Evolutionary conservation across 2,113 vertebrate species (phyloP).

Genomic region (Laticauda colubrina): DNA sequence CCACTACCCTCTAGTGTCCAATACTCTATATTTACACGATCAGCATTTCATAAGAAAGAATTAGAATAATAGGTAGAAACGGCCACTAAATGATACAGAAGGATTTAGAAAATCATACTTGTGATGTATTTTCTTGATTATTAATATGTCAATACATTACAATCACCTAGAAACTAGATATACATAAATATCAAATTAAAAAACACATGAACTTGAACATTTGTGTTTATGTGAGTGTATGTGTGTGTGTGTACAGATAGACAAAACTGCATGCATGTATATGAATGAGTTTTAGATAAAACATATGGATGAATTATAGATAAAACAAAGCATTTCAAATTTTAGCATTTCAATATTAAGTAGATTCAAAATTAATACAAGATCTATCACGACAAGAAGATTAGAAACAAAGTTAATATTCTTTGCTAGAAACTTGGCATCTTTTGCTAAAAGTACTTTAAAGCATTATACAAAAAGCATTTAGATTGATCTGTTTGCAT

Average conservation of each 20-base stretch:
- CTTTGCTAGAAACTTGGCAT: neutral
- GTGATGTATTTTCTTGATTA: neutral
- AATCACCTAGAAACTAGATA: neutral
- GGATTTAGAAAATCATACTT: neutral
- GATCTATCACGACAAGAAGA: neutral
- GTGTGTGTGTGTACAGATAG: neutral
- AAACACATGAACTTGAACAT: no score
- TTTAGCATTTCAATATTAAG: neutral
- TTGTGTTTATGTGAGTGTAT: no score
- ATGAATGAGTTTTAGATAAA: neutral
- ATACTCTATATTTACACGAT: neutral
- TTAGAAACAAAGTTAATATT: neutral
- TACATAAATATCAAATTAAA: neutral
- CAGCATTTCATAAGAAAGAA: neutral
- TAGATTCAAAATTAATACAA: neutral
- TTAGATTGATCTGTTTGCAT: neutral
- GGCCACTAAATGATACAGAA: neutral
- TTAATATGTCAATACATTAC: neutral
- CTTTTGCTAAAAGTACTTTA: neutral
- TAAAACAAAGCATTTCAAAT: neutral
- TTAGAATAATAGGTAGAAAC: neutral
- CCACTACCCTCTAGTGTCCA: slow-evolving; percentile 55
- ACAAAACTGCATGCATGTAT: neutral
- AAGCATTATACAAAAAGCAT: neutral
- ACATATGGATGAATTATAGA: no score